Evolutionary conservation across 2,888 invertebrate species (phyloP).

Genomic region (Drepanosiphum platanoidis): DNA sequence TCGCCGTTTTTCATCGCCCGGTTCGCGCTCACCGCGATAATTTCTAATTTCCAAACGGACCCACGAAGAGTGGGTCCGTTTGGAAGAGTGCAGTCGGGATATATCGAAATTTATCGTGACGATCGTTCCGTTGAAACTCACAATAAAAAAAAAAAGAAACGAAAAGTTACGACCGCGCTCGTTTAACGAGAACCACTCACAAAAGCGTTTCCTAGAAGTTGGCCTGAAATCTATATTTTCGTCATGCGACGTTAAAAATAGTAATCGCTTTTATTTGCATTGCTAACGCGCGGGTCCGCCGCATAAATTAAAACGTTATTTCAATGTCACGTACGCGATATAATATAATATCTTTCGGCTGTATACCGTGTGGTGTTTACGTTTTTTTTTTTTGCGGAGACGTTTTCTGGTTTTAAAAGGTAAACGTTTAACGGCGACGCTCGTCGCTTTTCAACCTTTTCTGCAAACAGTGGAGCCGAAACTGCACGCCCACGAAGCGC

Average conservation of each 20-base stretch:
- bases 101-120: background rate
- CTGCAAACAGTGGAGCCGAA: too few relatives aligned
- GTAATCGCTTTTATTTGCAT: conserved; percentile 33
- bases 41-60: background rate
- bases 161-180: background rate
- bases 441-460: too few relatives aligned
- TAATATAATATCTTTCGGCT: too few relatives aligned
- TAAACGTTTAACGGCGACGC: too few relatives aligned
- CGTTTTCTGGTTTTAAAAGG: too few relatives aligned
- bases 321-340: background rate
- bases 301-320: conserved; percentile 33
- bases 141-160: background rate
- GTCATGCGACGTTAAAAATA: conserved; percentile 26
- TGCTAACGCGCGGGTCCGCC: background rate
- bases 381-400: too few relatives aligned
- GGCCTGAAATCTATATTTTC: conserved; percentile 11
- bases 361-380: too few relatives aligned
- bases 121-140: background rate
- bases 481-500: too few relatives aligned
- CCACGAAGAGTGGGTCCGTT: background rate
- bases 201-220: conserved; percentile 4
- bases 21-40: too few relatives aligned
- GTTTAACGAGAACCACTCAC: background rate
- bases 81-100: background rate
- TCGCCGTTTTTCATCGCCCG: too few relatives aligned